Conservation (phyloP, 2,888 invertebrate genomes). For the Melangyna quadrimaculata region DNA sequence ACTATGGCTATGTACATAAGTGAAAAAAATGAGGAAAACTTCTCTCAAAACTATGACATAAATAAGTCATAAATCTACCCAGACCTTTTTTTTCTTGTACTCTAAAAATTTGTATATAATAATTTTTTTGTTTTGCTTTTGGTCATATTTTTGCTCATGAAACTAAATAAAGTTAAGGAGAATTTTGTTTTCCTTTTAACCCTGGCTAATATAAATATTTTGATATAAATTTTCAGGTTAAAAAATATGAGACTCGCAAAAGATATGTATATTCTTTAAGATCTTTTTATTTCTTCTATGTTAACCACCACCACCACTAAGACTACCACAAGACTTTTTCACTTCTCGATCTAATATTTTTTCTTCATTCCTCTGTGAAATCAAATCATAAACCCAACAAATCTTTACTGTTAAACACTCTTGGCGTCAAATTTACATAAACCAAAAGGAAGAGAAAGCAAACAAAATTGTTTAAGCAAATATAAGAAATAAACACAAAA, state of each 20-base stretch:
- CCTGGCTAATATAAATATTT: neutral
- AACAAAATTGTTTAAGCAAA: slow-evolving; percentile 15
- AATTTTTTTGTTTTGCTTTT: neutral
- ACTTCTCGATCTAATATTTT: neutral
- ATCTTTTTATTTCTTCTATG: slow-evolving; percentile 10
- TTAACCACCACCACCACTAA: neutral
- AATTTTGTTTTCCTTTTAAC: neutral
- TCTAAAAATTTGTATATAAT: neutral
- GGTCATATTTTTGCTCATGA: neutral
- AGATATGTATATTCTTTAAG: neutral
- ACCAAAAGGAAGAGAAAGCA: neutral
- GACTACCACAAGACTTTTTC: neutral
- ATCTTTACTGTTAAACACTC: slow-evolving; percentile 68
- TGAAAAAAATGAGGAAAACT: neutral
- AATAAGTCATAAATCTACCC: slow-evolving; percentile 20
- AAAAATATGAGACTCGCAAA: neutral
- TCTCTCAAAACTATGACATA: slow-evolving; percentile 1
- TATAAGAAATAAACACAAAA: neutral
- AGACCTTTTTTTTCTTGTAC: neutral
- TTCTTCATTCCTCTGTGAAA: slow-evolving; percentile 26
- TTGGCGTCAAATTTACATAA: slow-evolving; percentile 61
- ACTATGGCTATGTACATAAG: too few species aligned
- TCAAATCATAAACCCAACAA: slow-evolving; percentile 69
- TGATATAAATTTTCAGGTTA: neutral
- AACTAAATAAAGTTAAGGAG: slow-evolving; percentile 18